Percentiles rank a stretch among this genome's conserved stretches.
Conservation (phyloP, 2,113 vertebrate genomes). For the Antidorcas marsupialis region DNA sequence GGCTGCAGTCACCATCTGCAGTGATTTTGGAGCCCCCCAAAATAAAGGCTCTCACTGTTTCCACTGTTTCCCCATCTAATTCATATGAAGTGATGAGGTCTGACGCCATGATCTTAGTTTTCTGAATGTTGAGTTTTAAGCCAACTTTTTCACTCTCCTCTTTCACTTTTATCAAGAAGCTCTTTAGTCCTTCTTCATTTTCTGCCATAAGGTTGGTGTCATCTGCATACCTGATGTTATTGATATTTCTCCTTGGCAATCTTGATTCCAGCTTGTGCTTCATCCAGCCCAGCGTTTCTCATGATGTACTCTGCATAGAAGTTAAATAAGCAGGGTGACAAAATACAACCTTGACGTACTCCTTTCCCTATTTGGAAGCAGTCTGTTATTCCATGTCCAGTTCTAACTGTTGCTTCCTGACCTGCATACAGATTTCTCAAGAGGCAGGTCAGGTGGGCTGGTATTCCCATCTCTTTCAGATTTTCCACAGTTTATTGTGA, state of each 20-base stretch:
- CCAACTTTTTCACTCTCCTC: background rate
- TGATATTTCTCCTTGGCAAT: background rate
- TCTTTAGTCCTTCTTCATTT: background rate
- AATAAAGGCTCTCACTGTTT: background rate
- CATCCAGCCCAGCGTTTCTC: background rate
- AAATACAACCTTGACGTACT: background rate
- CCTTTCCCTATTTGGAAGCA: background rate
- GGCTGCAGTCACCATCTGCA: background rate
- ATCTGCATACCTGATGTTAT: background rate
- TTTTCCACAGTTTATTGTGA: background rate
- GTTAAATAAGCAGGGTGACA: background rate
- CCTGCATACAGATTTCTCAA: background rate
- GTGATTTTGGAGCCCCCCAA: background rate
- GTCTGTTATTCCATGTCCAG: background rate
- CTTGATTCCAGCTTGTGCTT: background rate
- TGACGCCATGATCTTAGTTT: background rate
- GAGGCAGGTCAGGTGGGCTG: background rate
- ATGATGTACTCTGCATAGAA: background rate
- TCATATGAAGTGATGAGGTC: background rate
- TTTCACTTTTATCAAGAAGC: background rate
- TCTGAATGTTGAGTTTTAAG: background rate
- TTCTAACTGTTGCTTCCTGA: background rate
- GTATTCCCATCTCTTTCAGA: background rate
- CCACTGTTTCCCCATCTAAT: background rate
- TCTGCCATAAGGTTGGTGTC: background rate